A percentile compares a stretch with the other conserved stretches of the same genome.
These are phyloP conservation scores for Chrysemys picta DNA, from an alignment of 2,113 vertebrate genomes.

Conservation along the genomic window DNA sequence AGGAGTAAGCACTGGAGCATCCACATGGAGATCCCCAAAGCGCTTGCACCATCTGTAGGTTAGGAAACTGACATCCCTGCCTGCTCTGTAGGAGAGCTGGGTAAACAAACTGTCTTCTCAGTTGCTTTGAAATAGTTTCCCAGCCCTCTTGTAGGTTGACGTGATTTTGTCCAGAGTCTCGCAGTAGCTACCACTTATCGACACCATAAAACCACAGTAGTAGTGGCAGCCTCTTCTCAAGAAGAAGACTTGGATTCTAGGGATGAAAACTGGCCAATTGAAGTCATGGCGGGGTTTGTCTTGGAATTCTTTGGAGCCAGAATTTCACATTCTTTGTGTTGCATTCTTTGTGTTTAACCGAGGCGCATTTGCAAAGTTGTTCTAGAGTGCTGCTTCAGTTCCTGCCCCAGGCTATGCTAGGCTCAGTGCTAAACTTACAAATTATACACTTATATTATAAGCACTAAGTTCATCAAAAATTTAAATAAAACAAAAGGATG, in stretches of 20 bases:
- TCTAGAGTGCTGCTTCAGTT: slow-evolving; percentile 37
- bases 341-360: slow-evolving; percentile 38
- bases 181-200: background rate
- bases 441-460: background rate
- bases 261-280: slow-evolving; percentile 24
- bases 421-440: slow-evolving; percentile 62
- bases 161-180: slow-evolving; percentile 2
- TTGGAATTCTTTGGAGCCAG: slow-evolving; percentile 21
- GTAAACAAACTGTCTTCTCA: background rate
- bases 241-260: background rate
- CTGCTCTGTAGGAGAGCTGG: background rate
- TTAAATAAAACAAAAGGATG: background rate
- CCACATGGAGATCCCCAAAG: background rate
- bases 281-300: slow-evolving; percentile 53
- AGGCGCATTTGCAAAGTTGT: slow-evolving; percentile 39
- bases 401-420: slow-evolving; percentile 34
- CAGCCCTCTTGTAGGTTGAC: background rate
- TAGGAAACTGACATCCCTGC: background rate
- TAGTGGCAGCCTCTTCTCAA: background rate
- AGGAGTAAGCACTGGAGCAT: background rate
- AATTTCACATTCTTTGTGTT: slow-evolving; percentile 48
- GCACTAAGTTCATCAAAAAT: background rate
- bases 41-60: background rate
- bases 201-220: background rate
- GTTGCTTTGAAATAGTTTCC: background rate